A percentile compares a stretch with the other conserved stretches of the same genome.
Conservation (phyloP, 2,888 invertebrate genomes). For the Petrophora chlorosata region DNA sequence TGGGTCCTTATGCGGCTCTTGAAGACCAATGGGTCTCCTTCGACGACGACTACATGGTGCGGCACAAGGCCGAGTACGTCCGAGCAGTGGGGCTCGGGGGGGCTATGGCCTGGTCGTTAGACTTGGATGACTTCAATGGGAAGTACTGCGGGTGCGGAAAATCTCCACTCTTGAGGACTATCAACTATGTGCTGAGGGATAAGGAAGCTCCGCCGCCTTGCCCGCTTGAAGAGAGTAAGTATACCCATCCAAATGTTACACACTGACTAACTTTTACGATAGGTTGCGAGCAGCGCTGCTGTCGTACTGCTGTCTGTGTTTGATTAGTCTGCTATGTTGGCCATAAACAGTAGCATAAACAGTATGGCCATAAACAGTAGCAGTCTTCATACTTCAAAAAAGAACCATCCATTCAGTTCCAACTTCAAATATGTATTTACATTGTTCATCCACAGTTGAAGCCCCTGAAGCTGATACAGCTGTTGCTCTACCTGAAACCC, state of each 20-base stretch:
- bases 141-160: conserved; percentile 90
- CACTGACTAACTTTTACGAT: too few relatives aligned
- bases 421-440: too few relatives aligned
- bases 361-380: too few relatives aligned
- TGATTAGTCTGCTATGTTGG: too few relatives aligned
- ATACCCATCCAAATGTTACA: too few relatives aligned
- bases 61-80: conserved; percentile 92
- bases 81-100: conserved; percentile 92
- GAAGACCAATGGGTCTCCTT: conserved; percentile 97
- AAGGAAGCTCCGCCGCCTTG: conserved; percentile 85
- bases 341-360: too few relatives aligned
- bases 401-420: too few relatives aligned
- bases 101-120: conserved; percentile 95
- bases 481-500: conserved; percentile 23
- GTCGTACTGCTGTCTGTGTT: too few relatives aligned
- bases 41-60: conserved; percentile 93
- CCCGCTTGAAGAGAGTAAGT: conserved; percentile 69
- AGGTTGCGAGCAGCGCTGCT: too few relatives aligned
- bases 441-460: conserved; percentile 23
- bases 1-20: conserved; percentile 93
- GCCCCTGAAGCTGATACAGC: conserved; percentile 31
- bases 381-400: too few relatives aligned
- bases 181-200: conserved; percentile 90
- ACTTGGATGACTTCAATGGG: conserved; percentile 93
- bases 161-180: conserved; percentile 90